phyloP scores from a whole-genome alignment of 2,797 vertebrate genomes.

The Labroides dimidiatus region DNA sequence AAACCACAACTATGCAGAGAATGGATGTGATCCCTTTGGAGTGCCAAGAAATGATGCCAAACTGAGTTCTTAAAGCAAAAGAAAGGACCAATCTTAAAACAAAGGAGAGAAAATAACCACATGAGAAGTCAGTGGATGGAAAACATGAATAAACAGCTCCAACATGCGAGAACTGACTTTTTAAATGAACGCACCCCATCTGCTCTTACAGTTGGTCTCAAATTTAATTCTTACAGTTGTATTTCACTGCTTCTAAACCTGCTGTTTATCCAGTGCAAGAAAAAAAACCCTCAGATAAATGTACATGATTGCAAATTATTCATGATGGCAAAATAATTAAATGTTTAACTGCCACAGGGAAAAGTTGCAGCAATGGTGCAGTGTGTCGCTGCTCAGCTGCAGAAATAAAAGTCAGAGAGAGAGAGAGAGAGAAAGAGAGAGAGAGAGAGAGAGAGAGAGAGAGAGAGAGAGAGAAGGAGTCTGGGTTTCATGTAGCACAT shows the following conservation, averaged over 20 bases:
- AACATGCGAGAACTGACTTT: not conserved
- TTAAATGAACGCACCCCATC: slow-evolving; percentile 1
- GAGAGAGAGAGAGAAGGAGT: not conserved
- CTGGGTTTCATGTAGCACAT: not conserved
- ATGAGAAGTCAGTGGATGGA: not conserved
- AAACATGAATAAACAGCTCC: not conserved
- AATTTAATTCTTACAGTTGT: not conserved
- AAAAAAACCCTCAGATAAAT: not conserved
- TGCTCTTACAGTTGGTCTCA: not conserved
- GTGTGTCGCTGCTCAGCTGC: not conserved
- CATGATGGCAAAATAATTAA: slow-evolving; percentile 13
- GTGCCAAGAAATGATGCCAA: not conserved
- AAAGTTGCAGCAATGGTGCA: slow-evolving; percentile 5
- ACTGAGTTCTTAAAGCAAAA: not conserved
- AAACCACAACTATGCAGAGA: not conserved
- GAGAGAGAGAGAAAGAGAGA: not conserved
- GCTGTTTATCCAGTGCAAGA: not conserved
- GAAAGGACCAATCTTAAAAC: not conserved
- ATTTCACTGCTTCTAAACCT: not conserved
- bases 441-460: not conserved
- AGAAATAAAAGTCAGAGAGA: slow-evolving; percentile 1
- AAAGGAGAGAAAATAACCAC: not conserved
- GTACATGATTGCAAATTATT: slow-evolving; percentile 8
- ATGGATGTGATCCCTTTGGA: not conserved
- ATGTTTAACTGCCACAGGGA: slow-evolving; percentile 16